These are phyloP conservation scores for Tortricodes alternella DNA, from an alignment of 2,888 invertebrate genomes.

Conservation along the genomic window DNA sequence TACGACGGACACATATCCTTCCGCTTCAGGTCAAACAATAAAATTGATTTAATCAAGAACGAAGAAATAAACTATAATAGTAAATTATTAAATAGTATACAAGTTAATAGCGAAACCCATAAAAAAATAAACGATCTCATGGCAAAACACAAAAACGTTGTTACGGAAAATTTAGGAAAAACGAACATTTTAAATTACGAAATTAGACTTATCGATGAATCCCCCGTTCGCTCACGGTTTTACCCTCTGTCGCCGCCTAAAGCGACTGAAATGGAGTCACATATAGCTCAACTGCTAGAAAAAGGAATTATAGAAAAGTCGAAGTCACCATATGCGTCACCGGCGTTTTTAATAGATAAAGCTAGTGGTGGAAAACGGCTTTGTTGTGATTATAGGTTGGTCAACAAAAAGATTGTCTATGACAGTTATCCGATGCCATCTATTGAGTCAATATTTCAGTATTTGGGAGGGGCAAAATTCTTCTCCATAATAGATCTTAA, in stretches of 20 bases:
- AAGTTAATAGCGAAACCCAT: not conserved
- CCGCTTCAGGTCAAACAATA: not conserved
- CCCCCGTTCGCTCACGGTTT: conserved; percentile 9
- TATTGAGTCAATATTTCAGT: conserved; percentile 5
- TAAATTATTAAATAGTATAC: not conserved
- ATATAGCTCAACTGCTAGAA: not conserved
- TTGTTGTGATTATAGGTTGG: conserved; percentile 1
- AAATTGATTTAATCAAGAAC: not conserved
- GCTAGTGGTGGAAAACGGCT: conserved; percentile 3
- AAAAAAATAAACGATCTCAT: not conserved
- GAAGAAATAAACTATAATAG: not conserved
- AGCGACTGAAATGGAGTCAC: conserved; percentile 1
- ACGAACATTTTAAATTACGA: conserved; percentile 7
- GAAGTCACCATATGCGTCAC: not conserved
- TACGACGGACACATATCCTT: not conserved
- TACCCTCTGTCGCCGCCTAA: conserved; percentile 6
- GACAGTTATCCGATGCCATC: conserved; percentile 17
- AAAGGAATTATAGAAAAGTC: conserved; percentile 12
- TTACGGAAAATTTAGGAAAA: conserved; percentile 4
- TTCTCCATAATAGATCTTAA: conserved; percentile 1
- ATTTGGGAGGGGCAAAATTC: not conserved
- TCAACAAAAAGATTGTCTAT: conserved; percentile 9
- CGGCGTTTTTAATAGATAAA: not conserved
- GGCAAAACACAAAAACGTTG: not conserved
- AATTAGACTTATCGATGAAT: not conserved